Conservation (phyloP, 2,113 vertebrate genomes). For the Tragulus kanchil region DNA sequence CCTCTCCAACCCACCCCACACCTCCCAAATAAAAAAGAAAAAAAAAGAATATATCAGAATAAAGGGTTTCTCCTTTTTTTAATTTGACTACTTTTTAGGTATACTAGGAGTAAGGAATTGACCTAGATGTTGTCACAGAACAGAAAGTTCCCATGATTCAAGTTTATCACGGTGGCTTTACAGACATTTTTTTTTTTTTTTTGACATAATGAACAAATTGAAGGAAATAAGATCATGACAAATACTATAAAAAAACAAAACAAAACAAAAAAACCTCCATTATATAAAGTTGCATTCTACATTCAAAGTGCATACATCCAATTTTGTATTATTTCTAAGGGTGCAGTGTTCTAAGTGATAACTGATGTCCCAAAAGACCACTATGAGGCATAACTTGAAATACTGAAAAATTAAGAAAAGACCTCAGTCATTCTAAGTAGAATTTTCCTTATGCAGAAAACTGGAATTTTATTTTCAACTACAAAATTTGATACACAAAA, state of each 20-base stretch:
- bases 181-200: not conserved
- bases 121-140: not conserved
- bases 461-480: not conserved
- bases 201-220: not conserved
- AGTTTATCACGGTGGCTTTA: not conserved
- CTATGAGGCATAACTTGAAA: not conserved
- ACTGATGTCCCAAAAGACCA: not conserved
- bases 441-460: not conserved
- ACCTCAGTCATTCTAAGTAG: not conserved
- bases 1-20: too few relatives aligned
- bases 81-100: not conserved
- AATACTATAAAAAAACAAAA: not conserved
- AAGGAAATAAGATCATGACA: not conserved
- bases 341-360: not conserved
- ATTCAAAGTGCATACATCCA: not conserved
- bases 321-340: not conserved
- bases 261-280: not conserved
- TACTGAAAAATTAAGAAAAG: not conserved
- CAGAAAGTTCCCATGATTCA: not conserved
- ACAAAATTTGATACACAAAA: not conserved
- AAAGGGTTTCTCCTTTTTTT: not conserved
- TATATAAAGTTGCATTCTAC: not conserved
- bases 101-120: not conserved
- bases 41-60: not conserved
- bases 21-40: too few relatives aligned